These are phyloP conservation scores for Gobio occitaniae DNA, from an alignment of 2,797 vertebrate species.

Conservation along the genomic window DNA sequence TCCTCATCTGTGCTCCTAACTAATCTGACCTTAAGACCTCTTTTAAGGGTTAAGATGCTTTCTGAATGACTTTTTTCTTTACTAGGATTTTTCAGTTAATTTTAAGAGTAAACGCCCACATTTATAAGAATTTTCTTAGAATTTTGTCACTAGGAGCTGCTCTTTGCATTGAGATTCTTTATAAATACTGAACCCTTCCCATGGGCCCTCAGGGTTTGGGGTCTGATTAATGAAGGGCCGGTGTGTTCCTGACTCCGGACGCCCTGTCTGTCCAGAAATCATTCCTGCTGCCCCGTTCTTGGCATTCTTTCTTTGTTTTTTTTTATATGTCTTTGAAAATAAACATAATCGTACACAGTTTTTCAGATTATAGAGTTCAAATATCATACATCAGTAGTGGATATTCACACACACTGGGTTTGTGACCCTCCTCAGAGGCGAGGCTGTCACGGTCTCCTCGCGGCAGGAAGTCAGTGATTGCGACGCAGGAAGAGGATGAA, in stretches of 20 bases:
- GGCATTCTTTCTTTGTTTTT: not conserved
- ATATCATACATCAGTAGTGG: not conserved
- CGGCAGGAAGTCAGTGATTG: slow-evolving; percentile 12
- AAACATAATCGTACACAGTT: not conserved
- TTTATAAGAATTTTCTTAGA: too few species aligned
- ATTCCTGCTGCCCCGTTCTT: not conserved
- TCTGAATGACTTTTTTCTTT: too few species aligned
- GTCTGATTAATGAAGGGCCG: not conserved
- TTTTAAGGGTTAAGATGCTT: too few species aligned
- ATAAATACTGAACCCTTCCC: too few species aligned
- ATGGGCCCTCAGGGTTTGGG: not conserved
- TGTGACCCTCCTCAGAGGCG: not conserved
- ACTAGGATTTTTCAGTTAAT: too few species aligned
- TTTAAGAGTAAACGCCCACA: too few species aligned
- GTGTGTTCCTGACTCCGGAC: slow-evolving; percentile 3
- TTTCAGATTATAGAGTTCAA: not conserved
- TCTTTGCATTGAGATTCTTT: too few species aligned
- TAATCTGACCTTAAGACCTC: too few species aligned
- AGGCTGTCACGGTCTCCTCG: not conserved
- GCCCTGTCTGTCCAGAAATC: not conserved
- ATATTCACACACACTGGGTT: not conserved
- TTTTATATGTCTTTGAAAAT: too few species aligned
- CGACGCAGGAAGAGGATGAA: not conserved
- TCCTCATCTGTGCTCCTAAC: too few species aligned
- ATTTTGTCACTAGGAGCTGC: too few species aligned